Percentiles rank a stretch among this genome's conserved stretches.
phyloP scores from a whole-genome alignment of 2,888 invertebrate genomes.

The Piscicola geometra region DNA sequence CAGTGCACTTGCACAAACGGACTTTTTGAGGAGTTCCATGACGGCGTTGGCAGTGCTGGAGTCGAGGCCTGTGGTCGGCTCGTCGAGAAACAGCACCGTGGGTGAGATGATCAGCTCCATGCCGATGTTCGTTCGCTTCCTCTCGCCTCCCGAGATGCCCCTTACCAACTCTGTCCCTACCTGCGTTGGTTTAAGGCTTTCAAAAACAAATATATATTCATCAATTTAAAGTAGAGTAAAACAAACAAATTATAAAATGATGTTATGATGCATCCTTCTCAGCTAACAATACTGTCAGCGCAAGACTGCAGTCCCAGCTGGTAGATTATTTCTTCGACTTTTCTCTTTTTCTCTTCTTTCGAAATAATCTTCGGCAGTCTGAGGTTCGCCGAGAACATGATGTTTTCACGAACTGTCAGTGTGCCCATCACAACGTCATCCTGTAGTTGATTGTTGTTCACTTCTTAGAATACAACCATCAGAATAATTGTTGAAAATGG shows the following conservation, averaged over 20 bases:
- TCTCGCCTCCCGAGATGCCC: slow-evolving; percentile 56
- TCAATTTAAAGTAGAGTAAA: too few relatives aligned
- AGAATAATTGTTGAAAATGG: too few relatives aligned
- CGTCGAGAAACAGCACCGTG: slow-evolving; percentile 55
- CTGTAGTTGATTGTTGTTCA: slow-evolving; percentile 44
- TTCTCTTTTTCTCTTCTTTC: slow-evolving; percentile 44
- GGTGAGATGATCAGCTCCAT: slow-evolving; percentile 56
- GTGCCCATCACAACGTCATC: slow-evolving; percentile 56
- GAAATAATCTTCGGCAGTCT: slow-evolving; percentile 47
- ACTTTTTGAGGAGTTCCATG: slow-evolving; percentile 53
- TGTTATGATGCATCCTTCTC: too few relatives aligned
- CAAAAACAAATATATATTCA: too few relatives aligned
- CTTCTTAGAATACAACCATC: too few relatives aligned
- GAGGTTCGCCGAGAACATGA: slow-evolving; percentile 54
- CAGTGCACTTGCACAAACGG: background rate
- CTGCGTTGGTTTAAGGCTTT: slow-evolving; percentile 44
- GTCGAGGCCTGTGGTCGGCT: slow-evolving; percentile 57
- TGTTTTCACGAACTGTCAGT: slow-evolving; percentile 54
- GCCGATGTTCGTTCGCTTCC: slow-evolving; percentile 55
- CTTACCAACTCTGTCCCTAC: slow-evolving; percentile 55
- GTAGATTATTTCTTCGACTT: slow-evolving; percentile 50
- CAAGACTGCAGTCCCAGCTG: slow-evolving; percentile 52
- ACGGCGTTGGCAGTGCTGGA: slow-evolving; percentile 55
- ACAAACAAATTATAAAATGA: too few relatives aligned
- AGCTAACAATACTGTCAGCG: slow-evolving; percentile 52